Base-by-base conservation (phyloP, 2,888 invertebrate species). In the Drosophila affinis region DNA sequence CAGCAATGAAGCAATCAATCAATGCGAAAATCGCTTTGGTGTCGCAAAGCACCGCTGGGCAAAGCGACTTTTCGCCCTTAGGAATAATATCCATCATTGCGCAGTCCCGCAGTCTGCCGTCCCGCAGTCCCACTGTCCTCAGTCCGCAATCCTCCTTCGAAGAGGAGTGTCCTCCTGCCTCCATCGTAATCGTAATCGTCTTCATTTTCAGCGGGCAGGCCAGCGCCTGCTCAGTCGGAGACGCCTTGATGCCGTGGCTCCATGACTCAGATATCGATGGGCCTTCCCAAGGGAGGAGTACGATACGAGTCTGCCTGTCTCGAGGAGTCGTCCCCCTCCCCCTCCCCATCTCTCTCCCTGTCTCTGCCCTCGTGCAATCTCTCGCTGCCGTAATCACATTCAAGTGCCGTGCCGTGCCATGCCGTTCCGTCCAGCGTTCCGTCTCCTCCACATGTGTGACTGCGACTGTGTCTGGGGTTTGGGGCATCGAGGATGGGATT, bases 31-130 rank as follows among this genome's bases (percentile, higher is more conserved):
- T 87, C 87, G 86, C 87, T 87, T 80, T 86, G 89, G 84, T 89
- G 88, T 87, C 87, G 89, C 88, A 83, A 77, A 77, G 88, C 88
- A 88, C 86, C 88, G 86, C 89, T 89, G 89, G 76, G 89, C 88
- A 62, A 87, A 89, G 39, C 39, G 87, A 78, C 88, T 83, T 88
- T 87, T 88, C 88, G 88, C 87, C n/a, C 87, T 87, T 87, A 86
- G 83, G 84, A 83, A 87, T 86, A 89, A 87, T 87, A 89, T 89
- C 72, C 86, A 89, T 89, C 86, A 89, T 86, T 89, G 85, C 81
- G 78, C 77, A 77, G 75, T 62, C 71, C 55, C 65, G 61, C 67
- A 58, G 59, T 62, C 44, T 56, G 51, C 59, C 49, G 51, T 53
- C 45, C 48, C 34, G 52, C 52, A 46, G 44, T 59, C 51, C 39